A percentile compares a stretch with the other conserved stretches of the same genome.
These are phyloP conservation scores for Corythornis vintsioides DNA, from an alignment of 2,113 vertebrate species.

Conservation along the genomic window DNA sequence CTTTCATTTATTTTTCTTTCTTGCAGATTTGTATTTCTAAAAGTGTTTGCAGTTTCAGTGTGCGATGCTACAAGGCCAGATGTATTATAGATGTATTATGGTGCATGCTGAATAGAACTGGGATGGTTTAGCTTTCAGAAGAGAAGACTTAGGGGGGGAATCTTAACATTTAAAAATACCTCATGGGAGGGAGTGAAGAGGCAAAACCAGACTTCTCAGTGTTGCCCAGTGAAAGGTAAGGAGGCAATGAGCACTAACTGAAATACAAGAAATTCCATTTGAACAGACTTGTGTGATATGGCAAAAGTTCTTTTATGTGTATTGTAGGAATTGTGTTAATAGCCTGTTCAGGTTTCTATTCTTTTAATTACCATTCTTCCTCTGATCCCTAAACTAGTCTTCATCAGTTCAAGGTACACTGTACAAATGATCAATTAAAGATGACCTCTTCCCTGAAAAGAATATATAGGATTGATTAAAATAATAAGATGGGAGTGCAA, in stretches of 20 bases:
- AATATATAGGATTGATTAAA: not conserved
- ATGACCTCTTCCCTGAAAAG: not conserved
- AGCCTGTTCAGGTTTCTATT: not conserved
- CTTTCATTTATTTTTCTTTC: not conserved
- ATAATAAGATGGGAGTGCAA: not conserved
- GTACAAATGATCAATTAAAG: not conserved
- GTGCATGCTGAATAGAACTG: constrained; percentile 6
- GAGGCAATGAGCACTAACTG: not conserved
- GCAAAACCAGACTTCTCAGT: not conserved
- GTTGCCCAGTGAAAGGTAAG: not conserved
- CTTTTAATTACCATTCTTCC: not conserved
- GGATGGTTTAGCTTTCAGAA: constrained; percentile 17
- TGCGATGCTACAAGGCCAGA: not conserved
- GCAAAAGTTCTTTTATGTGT: not conserved
- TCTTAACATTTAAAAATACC: not conserved
- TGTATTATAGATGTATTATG: not conserved
- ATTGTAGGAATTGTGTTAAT: not conserved
- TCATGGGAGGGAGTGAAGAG: not conserved
- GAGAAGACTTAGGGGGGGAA: not conserved
- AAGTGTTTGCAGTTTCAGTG: not conserved
- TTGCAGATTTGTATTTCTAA: not conserved
- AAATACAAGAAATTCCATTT: not conserved
- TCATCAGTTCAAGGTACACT: not conserved
- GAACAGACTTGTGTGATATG: not conserved
- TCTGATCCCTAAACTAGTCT: not conserved